A percentile compares a stretch with the other conserved stretches of the same genome.
Conservation (phyloP, 2,888 invertebrate genomes). For the Torymus auratus region DNA sequence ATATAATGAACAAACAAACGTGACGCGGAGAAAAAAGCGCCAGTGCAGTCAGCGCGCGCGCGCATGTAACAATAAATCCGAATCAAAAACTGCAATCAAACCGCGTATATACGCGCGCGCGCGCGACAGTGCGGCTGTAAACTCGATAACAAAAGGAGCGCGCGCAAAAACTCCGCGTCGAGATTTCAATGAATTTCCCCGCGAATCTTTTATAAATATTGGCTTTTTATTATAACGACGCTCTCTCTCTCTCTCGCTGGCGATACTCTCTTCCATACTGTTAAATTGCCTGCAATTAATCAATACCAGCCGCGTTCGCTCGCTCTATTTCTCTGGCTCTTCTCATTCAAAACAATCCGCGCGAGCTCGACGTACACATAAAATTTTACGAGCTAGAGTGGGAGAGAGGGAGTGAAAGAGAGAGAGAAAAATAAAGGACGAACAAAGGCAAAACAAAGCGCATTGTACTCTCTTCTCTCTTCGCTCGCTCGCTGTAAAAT, state of each 20-base stretch:
- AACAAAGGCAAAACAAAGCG: slow-evolving; percentile 4
- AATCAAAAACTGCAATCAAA: too few relatives aligned
- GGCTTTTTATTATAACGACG: slow-evolving; percentile 2
- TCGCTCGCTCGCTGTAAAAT: slow-evolving; percentile 22
- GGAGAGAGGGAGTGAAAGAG: neutral
- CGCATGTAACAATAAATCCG: too few relatives aligned
- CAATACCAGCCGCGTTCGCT: slow-evolving; percentile 1
- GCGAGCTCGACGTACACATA: neutral
- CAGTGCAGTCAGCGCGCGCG: too few relatives aligned
- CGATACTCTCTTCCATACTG: neutral
- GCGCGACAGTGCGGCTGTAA: too few relatives aligned
- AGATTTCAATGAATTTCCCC: slow-evolving; percentile 2
- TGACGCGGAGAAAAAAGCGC: too few relatives aligned
- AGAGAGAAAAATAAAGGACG: slow-evolving; percentile 20
- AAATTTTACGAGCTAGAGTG: slow-evolving; percentile 32
- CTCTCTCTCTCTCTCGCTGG: too few relatives aligned
- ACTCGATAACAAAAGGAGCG: too few relatives aligned
- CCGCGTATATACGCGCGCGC: too few relatives aligned
- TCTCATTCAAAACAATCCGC: slow-evolving; percentile 23
- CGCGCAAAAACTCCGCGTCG: neutral
- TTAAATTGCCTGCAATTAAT: slow-evolving; percentile 37
- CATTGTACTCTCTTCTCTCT: neutral
- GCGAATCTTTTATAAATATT: neutral
- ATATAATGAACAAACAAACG: too few relatives aligned
- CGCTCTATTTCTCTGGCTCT: slow-evolving; percentile 7